Percentiles rank a stretch among this genome's conserved stretches.
phyloP scores from a whole-genome alignment of 2,888 invertebrate genomes.

The Priocnemis perturbator region DNA sequence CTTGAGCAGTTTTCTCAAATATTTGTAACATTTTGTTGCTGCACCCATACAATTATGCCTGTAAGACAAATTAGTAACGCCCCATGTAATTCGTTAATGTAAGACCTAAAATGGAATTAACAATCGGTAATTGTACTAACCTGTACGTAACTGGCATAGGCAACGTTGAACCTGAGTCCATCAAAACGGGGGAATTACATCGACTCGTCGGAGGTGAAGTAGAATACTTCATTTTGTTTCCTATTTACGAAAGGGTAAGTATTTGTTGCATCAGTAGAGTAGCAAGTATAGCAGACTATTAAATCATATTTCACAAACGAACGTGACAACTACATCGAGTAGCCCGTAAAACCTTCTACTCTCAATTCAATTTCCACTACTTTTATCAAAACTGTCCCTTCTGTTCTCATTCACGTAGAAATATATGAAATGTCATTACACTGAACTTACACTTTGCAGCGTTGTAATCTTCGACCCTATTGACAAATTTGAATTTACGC shows the following conservation, averaged over 20 bases:
- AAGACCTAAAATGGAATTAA: neutral
- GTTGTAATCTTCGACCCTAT: neutral
- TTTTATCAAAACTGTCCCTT: neutral
- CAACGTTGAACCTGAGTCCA: conserved; percentile 78
- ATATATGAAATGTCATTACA: neutral
- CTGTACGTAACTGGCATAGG: conserved; percentile 79
- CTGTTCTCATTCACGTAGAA: neutral
- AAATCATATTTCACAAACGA: neutral
- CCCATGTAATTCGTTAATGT: conserved; percentile 58
- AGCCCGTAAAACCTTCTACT: no score
- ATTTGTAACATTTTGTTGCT: conserved; percentile 91
- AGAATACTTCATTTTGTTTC: conserved; percentile 78
- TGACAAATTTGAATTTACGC: neutral
- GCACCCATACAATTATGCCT: conserved; percentile 87
- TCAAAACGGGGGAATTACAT: conserved; percentile 70
- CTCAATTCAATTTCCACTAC: no score
- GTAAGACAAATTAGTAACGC: conserved; percentile 29
- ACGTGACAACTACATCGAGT: no score
- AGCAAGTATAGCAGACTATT: neutral
- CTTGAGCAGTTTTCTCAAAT: conserved; percentile 88
- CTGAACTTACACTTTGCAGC: neutral
- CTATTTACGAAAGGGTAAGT: conserved; percentile 12
- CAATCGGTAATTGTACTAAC: conserved; percentile 40
- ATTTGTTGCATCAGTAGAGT: conserved; percentile 2
- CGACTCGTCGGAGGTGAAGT: conserved; percentile 80